These are phyloP conservation scores for Bursaphelenchus okinawaensis DNA, from an alignment of 2,888 invertebrate species.

Conservation along the genomic window DNA sequence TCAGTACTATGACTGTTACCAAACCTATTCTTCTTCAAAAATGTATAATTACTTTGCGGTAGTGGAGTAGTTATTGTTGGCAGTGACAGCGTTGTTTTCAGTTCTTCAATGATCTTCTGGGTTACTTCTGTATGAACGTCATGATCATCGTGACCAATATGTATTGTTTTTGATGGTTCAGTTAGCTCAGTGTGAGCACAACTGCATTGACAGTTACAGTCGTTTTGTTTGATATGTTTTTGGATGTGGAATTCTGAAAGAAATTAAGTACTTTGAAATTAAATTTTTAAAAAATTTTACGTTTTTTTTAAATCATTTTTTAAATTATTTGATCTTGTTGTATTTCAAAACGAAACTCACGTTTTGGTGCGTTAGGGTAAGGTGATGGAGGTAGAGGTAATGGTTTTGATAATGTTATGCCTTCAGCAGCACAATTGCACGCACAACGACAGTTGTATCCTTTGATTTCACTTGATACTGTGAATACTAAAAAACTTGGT, in stretches of 20 bases:
- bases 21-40: background rate
- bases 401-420: background rate
- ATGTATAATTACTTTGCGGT: background rate
- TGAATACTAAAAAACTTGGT: background rate
- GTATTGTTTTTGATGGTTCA: background rate
- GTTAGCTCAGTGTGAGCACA: slow-evolving; percentile 6
- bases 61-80: background rate
- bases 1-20: background rate
- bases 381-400: background rate
- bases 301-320: too few species aligned
- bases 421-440: background rate
- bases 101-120: background rate
- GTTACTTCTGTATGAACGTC: background rate
- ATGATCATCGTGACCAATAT: slow-evolving; percentile 1
- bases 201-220: slow-evolving; percentile 21
- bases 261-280: background rate
- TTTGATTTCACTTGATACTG: background rate
- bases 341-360: too few species aligned
- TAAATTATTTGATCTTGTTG: too few species aligned
- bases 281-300: background rate
- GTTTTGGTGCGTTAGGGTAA: background rate
- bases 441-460: background rate
- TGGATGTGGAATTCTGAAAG: slow-evolving; percentile 23
- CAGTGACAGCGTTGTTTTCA: background rate
- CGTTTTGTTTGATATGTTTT: slow-evolving; percentile 21